Conservation (phyloP, 1,140 invertebrate species). For the Aphis craccivora region DNA sequence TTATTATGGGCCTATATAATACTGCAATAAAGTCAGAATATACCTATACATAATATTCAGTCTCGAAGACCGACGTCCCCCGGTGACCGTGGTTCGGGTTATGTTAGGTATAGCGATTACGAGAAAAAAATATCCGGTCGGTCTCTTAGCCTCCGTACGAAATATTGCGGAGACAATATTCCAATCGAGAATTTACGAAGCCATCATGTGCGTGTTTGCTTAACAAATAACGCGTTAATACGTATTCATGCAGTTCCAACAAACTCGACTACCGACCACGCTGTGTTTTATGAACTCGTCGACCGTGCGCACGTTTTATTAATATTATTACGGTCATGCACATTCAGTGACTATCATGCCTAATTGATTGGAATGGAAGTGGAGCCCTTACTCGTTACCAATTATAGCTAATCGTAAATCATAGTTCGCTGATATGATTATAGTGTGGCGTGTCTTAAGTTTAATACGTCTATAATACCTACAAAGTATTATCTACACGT, state of each 20-base stretch:
- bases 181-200: not conserved
- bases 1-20: not conserved
- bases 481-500: no score
- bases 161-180: not conserved
- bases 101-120: not conserved
- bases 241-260: not conserved
- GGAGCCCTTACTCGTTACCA: no score
- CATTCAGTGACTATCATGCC: not conserved
- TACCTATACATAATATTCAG: not conserved
- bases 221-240: not conserved
- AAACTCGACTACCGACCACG: not conserved
- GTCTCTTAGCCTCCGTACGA: no score
- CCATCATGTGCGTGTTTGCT: not conserved
- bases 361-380: not conserved
- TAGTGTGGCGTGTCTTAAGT: no score
- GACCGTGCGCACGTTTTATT: not conserved
- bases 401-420: no score
- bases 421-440: no score
- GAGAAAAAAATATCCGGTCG: not conserved
- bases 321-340: not conserved
- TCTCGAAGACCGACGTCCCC: not conserved
- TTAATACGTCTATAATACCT: no score
- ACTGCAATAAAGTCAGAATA: not conserved
- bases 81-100: not conserved
- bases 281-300: not conserved